phyloP scores from a whole-genome alignment of 2,113 vertebrate genomes.

The Origma solitaria region DNA sequence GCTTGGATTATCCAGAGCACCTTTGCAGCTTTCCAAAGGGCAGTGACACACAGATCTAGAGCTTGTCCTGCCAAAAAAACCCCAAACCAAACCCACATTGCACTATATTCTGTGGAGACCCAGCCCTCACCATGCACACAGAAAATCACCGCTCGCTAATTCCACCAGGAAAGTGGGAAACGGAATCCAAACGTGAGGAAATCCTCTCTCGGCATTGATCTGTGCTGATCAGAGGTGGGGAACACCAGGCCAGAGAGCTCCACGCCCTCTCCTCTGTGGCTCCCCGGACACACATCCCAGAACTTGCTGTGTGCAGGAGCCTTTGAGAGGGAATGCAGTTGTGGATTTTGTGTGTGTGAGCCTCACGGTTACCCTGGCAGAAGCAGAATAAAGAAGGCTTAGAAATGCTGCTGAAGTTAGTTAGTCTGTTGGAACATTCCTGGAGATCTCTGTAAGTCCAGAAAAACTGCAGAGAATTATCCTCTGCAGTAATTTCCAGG shows the following conservation, averaged over 20 bases:
- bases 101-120: not conserved
- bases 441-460: not conserved
- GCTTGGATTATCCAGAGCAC: not conserved
- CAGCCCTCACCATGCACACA: not conserved
- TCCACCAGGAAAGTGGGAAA: not conserved
- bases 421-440: slow-evolving; percentile 28
- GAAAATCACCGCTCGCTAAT: not conserved
- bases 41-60: not conserved
- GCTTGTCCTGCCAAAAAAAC: not conserved
- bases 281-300: not conserved
- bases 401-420: slow-evolving; percentile 36
- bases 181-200: fast-evolving
- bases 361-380: not conserved
- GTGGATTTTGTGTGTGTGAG: slow-evolving; percentile 17
- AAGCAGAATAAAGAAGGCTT: slow-evolving; percentile 42
- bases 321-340: not conserved
- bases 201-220: not conserved
- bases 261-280: not conserved
- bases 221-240: not conserved
- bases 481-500: not conserved
- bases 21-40: not conserved
- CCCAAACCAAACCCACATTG: not conserved
- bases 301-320: not conserved
- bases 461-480: slow-evolving; percentile 21
- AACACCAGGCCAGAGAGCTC: not conserved